Conservation (phyloP, 2,888 invertebrate genomes). For the Athalia circularis region DNA sequence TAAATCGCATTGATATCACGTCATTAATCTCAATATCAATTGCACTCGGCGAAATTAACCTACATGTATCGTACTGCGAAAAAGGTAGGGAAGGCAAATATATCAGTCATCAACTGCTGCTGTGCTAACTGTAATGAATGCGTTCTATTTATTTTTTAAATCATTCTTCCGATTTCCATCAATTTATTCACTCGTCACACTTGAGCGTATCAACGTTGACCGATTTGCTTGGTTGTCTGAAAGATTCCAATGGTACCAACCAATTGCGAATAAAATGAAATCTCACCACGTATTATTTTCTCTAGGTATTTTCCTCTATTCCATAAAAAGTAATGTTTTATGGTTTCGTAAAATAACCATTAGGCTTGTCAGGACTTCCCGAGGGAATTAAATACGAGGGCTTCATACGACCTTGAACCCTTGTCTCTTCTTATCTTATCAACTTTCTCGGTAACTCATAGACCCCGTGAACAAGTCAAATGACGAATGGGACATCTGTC, state of each 20-base stretch:
- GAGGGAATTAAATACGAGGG: slow-evolving; percentile 25
- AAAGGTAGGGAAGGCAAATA: too few species aligned
- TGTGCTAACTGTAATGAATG: too few species aligned
- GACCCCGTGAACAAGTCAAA: neutral
- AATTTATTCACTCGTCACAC: neutral
- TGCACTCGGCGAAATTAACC: slow-evolving; percentile 26
- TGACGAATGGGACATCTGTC: slow-evolving; percentile 34
- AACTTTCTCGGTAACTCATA: slow-evolving; percentile 22
- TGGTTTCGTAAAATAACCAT: slow-evolving; percentile 25
- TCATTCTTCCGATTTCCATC: neutral
- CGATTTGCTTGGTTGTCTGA: slow-evolving; percentile 45
- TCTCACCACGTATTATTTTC: slow-evolving; percentile 25
- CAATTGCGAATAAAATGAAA: slow-evolving; percentile 35
- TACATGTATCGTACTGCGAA: too few species aligned
- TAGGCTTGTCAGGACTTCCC: neutral
- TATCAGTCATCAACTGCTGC: too few species aligned
- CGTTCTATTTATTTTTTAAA: neutral
- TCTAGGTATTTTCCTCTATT: slow-evolving; percentile 39
- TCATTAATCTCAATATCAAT: slow-evolving; percentile 33
- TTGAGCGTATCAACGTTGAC: neutral
- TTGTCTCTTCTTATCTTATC: slow-evolving; percentile 40
- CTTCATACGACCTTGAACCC: slow-evolving; percentile 30
- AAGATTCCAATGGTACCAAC: slow-evolving; percentile 40
- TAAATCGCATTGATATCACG: slow-evolving; percentile 27
- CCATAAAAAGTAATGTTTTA: slow-evolving; percentile 11